phyloP scores from a whole-genome alignment of 2,888 invertebrate genomes.

The Boloria selene region DNA sequence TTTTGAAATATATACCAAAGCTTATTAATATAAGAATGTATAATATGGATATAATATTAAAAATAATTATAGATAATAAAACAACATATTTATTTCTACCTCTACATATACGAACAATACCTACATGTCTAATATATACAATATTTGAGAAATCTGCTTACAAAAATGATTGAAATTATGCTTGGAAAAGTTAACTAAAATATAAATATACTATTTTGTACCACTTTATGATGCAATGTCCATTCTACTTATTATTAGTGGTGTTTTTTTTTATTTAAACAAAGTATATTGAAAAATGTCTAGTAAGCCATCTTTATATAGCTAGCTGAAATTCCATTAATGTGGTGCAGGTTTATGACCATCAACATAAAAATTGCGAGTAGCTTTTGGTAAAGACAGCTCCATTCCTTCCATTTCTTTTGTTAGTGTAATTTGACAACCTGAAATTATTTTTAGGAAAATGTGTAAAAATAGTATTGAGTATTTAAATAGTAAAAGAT shows the following conservation, averaged over 20 bases:
- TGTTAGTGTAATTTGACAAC: slow-evolving; percentile 94
- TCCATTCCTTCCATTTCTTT: slow-evolving; percentile 94
- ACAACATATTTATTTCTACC: slow-evolving; percentile 2
- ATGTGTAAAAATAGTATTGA: neutral
- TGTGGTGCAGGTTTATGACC: slow-evolving; percentile 98
- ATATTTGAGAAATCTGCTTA: slow-evolving; percentile 2
- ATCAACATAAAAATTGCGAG: slow-evolving; percentile 98
- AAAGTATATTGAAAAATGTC: no score
- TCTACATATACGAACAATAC: neutral
- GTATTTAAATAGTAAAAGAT: no score
- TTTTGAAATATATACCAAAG: no score
- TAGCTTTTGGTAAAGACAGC: slow-evolving; percentile 91
- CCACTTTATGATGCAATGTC: neutral
- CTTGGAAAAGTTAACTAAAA: no score
- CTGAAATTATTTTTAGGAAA: slow-evolving; percentile 57
- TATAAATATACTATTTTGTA: no score
- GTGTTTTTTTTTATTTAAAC: neutral
- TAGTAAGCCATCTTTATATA: neutral
- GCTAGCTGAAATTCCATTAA: slow-evolving; percentile 63
- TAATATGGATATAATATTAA: no score
- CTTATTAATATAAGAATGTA: no score
- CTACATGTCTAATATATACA: slow-evolving; percentile 10
- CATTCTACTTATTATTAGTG: neutral
- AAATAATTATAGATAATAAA: neutral
- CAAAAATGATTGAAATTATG: neutral